These are phyloP conservation scores for Eugnorisma glareosa DNA, from an alignment of 2,888 invertebrate species.

Conservation along the genomic window DNA sequence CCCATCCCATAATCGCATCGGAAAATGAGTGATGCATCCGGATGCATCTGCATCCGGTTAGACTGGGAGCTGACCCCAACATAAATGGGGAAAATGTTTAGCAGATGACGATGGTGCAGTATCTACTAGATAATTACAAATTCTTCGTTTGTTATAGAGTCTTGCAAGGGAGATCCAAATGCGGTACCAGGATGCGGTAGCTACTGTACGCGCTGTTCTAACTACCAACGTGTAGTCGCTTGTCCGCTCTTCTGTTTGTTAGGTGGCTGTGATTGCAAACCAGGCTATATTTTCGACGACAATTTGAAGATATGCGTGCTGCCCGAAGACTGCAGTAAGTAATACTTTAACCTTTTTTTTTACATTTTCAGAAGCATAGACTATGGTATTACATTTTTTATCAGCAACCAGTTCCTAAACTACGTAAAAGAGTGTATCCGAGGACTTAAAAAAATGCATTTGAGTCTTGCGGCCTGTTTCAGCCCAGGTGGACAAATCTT, in stretches of 20 bases:
- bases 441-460: not conserved
- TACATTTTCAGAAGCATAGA: not conserved
- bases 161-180: constrained; percentile 64
- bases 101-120: not conserved
- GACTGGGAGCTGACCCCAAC: not conserved
- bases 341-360: not conserved
- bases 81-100: not conserved
- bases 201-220: constrained; percentile 56
- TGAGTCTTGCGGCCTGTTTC: not conserved
- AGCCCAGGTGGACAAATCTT: not conserved
- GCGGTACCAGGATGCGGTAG: constrained; percentile 50
- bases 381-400: not conserved
- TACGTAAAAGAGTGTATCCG: not conserved
- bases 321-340: constrained; percentile 65
- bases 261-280: constrained; percentile 60
- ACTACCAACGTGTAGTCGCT: constrained; percentile 17
- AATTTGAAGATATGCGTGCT: constrained; percentile 42
- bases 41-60: too few relatives aligned
- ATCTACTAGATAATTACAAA: not conserved
- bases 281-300: constrained; percentile 57
- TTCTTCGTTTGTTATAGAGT: constrained; percentile 41
- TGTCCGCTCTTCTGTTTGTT: constrained; percentile 41
- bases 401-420: not conserved
- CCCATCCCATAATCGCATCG: not conserved
- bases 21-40: too few relatives aligned